Conservation (phyloP, 2,113 vertebrate genomes). For the Terrapene triunguis region DNA sequence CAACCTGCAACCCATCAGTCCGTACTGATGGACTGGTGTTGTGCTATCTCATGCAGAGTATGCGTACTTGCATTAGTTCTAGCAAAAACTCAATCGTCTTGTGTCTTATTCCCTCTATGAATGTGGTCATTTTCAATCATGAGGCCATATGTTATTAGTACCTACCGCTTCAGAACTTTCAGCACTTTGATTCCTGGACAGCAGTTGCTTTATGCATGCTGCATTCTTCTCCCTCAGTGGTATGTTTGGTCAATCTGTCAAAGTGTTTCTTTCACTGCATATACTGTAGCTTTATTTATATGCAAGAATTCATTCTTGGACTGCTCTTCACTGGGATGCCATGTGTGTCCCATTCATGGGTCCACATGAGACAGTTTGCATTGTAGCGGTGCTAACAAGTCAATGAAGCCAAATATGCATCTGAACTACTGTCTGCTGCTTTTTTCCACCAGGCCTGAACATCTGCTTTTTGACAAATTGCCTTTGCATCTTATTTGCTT, state of each 20-base stretch:
- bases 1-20: not conserved
- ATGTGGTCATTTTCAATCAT: not conserved
- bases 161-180: not conserved
- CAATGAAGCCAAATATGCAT: not conserved
- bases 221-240: not conserved
- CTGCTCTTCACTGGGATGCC: not conserved
- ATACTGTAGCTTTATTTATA: not conserved
- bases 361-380: not conserved
- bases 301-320: not conserved
- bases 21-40: not conserved
- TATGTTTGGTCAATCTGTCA: not conserved
- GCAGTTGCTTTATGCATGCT: not conserved
- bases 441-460: not conserved
- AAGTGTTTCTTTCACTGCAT: not conserved
- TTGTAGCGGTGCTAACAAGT: not conserved
- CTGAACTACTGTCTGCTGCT: not conserved
- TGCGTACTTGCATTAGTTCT: not conserved
- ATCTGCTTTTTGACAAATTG: not conserved
- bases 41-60: not conserved
- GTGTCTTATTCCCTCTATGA: not conserved
- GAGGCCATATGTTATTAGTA: not conserved
- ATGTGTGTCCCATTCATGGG: not conserved
- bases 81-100: not conserved
- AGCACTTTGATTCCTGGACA: not conserved
- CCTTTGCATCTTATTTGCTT: not conserved